Evolutionary conservation across 2,113 vertebrate species (phyloP).

Genomic region (Vulpes ferrilata): DNA sequence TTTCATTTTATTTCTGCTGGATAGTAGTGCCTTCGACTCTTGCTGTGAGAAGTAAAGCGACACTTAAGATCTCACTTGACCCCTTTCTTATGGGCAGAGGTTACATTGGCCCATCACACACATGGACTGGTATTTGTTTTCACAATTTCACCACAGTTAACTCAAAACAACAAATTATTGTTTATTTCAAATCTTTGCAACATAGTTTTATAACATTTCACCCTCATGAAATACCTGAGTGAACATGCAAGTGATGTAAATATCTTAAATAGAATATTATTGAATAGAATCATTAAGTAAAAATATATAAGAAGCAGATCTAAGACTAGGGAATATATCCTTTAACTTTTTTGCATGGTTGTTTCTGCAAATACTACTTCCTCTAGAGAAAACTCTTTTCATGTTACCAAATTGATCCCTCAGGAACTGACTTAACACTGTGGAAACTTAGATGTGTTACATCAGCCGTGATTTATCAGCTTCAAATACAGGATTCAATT

Average conservation of each 20-base stretch:
- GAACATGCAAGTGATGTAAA: not conserved
- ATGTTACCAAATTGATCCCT: constrained; percentile 57
- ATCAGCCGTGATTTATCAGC: constrained; percentile 37
- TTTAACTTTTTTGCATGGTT: not conserved
- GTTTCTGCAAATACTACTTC: constrained; percentile 51
- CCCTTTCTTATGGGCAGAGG: not conserved
- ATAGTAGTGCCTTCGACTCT: not conserved
- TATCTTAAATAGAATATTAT: not conserved
- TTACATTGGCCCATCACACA: not conserved
- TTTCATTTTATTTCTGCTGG: not conserved
- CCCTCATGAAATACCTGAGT: not conserved
- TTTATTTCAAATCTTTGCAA: constrained; percentile 5
- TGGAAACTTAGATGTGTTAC: constrained; percentile 41
- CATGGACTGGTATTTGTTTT: not conserved
- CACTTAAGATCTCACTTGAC: not conserved
- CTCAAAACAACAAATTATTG: not conserved
- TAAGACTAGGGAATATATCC: not conserved
- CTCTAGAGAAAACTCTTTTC: constrained; percentile 64
- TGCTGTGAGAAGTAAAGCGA: not conserved
- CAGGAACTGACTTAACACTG: not conserved
- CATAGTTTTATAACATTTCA: not conserved
- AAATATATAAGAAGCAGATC: not conserved
- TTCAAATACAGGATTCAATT: not conserved
- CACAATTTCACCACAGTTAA: not conserved
- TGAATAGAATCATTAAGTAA: not conserved